Percentiles rank a stretch among this genome's conserved stretches.
Conservation (phyloP, 2,797 vertebrate genomes). For the Saxicola maurus region DNA sequence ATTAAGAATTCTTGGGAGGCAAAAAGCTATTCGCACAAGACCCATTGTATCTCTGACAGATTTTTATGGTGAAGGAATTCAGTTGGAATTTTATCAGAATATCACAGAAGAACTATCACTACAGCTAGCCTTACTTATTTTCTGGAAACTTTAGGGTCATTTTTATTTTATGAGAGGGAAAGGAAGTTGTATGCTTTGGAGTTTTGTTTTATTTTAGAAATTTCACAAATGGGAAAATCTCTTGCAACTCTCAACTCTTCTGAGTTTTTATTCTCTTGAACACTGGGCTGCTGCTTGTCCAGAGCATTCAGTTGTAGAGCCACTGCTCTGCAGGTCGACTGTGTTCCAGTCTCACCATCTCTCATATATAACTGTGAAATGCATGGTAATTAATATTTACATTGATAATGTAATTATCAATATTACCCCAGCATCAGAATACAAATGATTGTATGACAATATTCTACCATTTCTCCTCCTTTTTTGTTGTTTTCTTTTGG, state of each 20-base stretch:
- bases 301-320: neutral
- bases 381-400: neutral
- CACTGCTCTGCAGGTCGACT: neutral
- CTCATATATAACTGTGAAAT: neutral
- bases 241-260: neutral
- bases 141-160: neutral
- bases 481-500: neutral
- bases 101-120: neutral
- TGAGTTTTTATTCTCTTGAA: neutral
- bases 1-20: neutral
- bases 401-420: neutral
- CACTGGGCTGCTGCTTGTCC: neutral
- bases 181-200: neutral
- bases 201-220: neutral
- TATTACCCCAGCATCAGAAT: neutral
- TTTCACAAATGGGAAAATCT: neutral
- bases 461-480: neutral
- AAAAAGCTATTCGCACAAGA: neutral
- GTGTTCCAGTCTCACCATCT: neutral
- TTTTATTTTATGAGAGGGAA: neutral
- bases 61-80: neutral
- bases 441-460: neutral
- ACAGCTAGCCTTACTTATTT: neutral
- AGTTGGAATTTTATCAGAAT: neutral
- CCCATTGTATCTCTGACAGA: neutral